Conservation (phyloP, 2,888 invertebrate species). For the Lepidocyrtinus sp. region DNA sequence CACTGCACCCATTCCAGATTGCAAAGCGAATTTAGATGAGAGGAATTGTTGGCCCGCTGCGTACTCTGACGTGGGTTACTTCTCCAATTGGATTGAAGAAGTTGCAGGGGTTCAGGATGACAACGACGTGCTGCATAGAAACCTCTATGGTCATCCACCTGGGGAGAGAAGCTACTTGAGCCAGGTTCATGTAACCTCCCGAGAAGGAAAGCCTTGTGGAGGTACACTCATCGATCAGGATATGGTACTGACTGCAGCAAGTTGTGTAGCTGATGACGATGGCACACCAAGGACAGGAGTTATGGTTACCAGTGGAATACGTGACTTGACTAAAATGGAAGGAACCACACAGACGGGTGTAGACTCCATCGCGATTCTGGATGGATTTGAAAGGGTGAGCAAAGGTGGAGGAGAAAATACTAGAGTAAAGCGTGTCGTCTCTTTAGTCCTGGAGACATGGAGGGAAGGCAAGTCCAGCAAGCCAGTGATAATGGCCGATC, state of each 20-base stretch:
- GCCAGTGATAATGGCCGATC: background rate
- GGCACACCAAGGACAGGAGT: constrained; percentile 4
- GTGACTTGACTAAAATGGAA: background rate
- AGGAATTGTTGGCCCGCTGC: background rate
- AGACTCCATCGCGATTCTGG: background rate
- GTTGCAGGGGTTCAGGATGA: constrained; percentile 16
- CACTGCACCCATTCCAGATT: background rate
- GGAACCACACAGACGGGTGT: background rate
- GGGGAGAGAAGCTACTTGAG: background rate
- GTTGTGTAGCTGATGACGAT: constrained; percentile 14
- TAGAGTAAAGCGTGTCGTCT: background rate
- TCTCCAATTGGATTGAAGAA: constrained; percentile 13
- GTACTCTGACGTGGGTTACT: background rate
- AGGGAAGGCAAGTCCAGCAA: background rate
- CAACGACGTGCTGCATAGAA: background rate
- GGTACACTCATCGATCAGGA: constrained; percentile 21
- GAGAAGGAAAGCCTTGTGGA: constrained; percentile 1
- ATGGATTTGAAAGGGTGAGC: background rate
- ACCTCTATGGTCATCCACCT: background rate
- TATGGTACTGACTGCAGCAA: background rate
- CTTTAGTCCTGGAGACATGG: background rate
- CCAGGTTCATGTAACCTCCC: constrained; percentile 4
- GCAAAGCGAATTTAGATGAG: constrained; percentile 8
- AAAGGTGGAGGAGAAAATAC: background rate
- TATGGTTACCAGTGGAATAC: background rate